These are phyloP conservation scores for Trididemnum clinides DNA, from an alignment of 23 tunicate species.

Conservation along the genomic window DNA sequence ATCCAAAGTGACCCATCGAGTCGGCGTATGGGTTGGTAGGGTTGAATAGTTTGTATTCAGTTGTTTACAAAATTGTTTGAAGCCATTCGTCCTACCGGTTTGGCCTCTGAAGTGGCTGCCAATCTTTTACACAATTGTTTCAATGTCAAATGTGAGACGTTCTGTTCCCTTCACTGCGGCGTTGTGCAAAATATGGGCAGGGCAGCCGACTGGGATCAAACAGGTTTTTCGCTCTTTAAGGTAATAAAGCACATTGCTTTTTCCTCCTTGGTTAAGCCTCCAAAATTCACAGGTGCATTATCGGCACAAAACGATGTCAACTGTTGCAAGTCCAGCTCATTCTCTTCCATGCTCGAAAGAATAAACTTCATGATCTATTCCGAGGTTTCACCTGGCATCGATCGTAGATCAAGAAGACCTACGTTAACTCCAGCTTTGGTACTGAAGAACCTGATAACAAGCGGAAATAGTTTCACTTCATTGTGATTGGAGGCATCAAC, in stretches of 20 bases:
- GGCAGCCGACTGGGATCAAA: slow-evolving; percentile 41
- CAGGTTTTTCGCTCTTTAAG: slow-evolving; percentile 22
- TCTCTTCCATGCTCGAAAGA: too few relatives aligned
- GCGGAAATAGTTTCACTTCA: too few relatives aligned
- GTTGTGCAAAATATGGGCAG: slow-evolving; percentile 31
- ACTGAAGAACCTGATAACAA: too few relatives aligned
- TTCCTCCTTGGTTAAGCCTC: slow-evolving; percentile 32
- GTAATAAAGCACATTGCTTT: slow-evolving; percentile 43
- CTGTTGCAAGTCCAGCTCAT: too few relatives aligned
- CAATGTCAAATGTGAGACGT: slow-evolving; percentile 17
- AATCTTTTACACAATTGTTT: slow-evolving; percentile 25
- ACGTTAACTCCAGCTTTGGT: too few relatives aligned
- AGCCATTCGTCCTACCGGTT: slow-evolving; percentile 17
- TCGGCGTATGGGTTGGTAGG: slow-evolving; percentile 6
- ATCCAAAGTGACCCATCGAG: slow-evolving; percentile 28
- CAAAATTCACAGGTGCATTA: too few relatives aligned
- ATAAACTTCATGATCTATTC: too few relatives aligned
- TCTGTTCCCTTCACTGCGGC: slow-evolving; percentile 31
- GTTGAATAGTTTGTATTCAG: slow-evolving; percentile 19
- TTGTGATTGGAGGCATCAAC: too few relatives aligned
- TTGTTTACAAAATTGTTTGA: slow-evolving; percentile 30
- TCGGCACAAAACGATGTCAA: too few relatives aligned
- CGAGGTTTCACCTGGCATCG: too few relatives aligned
- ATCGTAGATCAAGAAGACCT: too few relatives aligned
- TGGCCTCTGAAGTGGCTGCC: slow-evolving; percentile 37